Evolutionary conservation across 2,113 vertebrate genomes (phyloP), one percentile per base, ranked within the genome.

Genomic region (Coreoperca whiteheadi): DNA sequence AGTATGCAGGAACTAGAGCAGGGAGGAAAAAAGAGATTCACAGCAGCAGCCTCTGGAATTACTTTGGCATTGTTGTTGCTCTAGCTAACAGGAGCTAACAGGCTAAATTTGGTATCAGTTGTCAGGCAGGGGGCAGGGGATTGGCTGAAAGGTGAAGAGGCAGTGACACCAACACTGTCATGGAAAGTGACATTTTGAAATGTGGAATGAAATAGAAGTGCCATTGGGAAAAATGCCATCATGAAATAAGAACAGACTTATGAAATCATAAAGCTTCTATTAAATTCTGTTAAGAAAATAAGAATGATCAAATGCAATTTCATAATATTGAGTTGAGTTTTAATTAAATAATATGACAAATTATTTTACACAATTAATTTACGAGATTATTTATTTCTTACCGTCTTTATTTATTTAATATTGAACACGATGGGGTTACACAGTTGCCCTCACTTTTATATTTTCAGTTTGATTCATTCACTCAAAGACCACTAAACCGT

Each of bases 1-100:
- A 56, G 77, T 82, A 78, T 64, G 77, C 7, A 78, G 18, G 53
- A 74, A 83, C 61, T 34, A n/a, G 39, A 79, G 59, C 39, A 65
- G 25, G 10, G 56, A 66, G 39, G 50, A 32, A 20, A 20, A 21
- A 51, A 15, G 15, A 21, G 16, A 37, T 39, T 30, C 21, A 12
- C 15, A 48, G 9, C 66, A 28, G 30, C 21, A 53, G 66, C n/a
- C 8, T 30, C 32, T 1, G 16, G 59, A 48, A 57, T 30, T 11
- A 37, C n/a, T 37, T 8, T 23, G n/a, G n/a, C 28, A 9, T 48
- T 28, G 21, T 23, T 53, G 57, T 39, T 32, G 15, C 21, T 37
- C 1, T 8, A 7, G 23, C 43, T 51, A 61, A 61, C 10, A 8
- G 23, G 3, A 43, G 59, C 56, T 50, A 51, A 41, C 15, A 6